These are phyloP conservation scores for Ditula angustiorana DNA, from an alignment of 2,888 invertebrate genomes.

Conservation along the genomic window DNA sequence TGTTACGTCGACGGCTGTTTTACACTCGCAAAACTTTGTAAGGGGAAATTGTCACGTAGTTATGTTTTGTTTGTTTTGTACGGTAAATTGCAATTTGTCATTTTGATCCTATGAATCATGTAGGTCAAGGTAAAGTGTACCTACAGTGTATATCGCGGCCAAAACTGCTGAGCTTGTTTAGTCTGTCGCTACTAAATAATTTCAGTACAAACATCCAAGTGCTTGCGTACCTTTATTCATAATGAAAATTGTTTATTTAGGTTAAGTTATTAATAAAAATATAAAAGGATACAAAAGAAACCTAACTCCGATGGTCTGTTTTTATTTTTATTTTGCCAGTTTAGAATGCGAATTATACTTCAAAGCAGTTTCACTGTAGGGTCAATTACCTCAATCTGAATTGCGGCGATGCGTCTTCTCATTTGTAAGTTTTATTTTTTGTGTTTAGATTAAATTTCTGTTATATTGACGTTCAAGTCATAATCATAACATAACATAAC, in stretches of 20 bases:
- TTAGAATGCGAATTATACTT: too few species aligned
- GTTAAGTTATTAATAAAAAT: too few species aligned
- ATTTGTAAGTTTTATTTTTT: neutral
- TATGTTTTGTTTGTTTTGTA: slow-evolving; percentile 32
- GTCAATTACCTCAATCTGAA: too few species aligned
- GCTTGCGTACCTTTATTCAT: too few species aligned
- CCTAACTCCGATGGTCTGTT: too few species aligned
- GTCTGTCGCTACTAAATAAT: neutral
- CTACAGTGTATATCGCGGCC: neutral
- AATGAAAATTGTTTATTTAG: too few species aligned
- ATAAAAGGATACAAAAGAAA: too few species aligned
- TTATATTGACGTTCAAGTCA: slow-evolving; percentile 3
- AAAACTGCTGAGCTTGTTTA: neutral
- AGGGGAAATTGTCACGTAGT: slow-evolving; percentile 36
- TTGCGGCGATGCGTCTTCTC: neutral
- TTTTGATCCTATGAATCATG: slow-evolving; percentile 7
- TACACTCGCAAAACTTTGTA: slow-evolving; percentile 20
- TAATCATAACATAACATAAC: neutral
- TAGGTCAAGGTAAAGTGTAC: slow-evolving; percentile 27
- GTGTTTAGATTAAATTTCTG: too few species aligned
- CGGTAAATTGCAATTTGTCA: slow-evolving; percentile 20
- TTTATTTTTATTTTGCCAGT: too few species aligned
- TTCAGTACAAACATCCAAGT: too few species aligned
- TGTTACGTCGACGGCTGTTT: slow-evolving; percentile 19
- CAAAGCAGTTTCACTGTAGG: too few species aligned